These are phyloP conservation scores for Leptopilina syphax DNA, from an alignment of 2,888 invertebrate genomes.

Conservation along the genomic window DNA sequence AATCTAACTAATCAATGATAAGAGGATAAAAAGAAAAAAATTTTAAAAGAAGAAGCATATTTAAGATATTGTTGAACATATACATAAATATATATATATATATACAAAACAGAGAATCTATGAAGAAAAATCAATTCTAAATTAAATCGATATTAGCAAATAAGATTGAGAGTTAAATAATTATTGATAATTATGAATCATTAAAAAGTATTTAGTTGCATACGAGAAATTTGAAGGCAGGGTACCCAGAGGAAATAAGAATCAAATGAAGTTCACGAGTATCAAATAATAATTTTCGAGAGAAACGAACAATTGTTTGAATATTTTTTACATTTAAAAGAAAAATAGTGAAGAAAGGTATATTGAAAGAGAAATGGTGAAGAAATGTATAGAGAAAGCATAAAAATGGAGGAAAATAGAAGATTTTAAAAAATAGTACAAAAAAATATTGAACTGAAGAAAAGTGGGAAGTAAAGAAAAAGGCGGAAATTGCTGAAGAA, in stretches of 20 bases:
- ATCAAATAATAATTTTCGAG: constrained; percentile 38
- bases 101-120: background rate
- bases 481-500: background rate
- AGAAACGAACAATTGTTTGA: background rate
- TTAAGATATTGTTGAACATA: constrained; percentile 23
- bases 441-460: background rate
- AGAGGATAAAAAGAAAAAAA: no score
- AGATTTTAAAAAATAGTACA: constrained; percentile 1
- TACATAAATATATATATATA: no score
- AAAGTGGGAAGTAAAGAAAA: background rate
- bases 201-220: no score
- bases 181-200: no score
- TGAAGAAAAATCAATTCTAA: constrained; percentile 1
- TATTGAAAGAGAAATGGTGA: no score
- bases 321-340: background rate
- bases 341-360: background rate
- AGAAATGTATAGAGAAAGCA: no score
- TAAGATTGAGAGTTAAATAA: background rate
- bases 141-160: constrained; percentile 33
- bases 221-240: no score
- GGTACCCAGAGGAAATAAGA: no score
- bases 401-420: background rate
- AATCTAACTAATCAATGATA: no score
- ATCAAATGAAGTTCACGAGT: constrained; percentile 18
- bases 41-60: background rate